These are phyloP conservation scores for Neosilurus hyrtlii DNA, from an alignment of 2,797 vertebrate genomes.

Conservation along the genomic window DNA sequence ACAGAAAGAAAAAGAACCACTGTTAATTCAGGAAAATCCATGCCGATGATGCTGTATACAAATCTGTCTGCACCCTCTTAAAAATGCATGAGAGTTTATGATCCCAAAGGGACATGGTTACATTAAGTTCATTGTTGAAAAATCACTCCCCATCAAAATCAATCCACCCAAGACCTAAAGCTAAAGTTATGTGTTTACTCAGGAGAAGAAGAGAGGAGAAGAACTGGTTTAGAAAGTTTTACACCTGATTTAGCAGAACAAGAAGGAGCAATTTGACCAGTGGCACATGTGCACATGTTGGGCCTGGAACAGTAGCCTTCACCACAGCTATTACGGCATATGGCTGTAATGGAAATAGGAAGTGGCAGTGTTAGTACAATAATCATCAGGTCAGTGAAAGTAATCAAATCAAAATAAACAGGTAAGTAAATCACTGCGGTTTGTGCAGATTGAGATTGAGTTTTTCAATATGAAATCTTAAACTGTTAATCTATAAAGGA, in stretches of 20 bases:
- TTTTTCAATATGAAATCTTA: neutral
- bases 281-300: slow-evolving; percentile 78
- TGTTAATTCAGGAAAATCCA: neutral
- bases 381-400: neutral
- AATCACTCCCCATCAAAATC: neutral
- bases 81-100: slow-evolving; percentile 10
- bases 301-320: slow-evolving; percentile 80
- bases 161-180: neutral
- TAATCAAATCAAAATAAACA: neutral
- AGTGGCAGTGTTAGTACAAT: slow-evolving; percentile 5
- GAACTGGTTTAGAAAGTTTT: slow-evolving; percentile 50
- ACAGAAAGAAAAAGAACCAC: slow-evolving; percentile 22
- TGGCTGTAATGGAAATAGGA: slow-evolving; percentile 60
- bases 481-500: neutral
- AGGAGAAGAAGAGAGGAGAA: slow-evolving; percentile 9
- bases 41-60: slow-evolving; percentile 10
- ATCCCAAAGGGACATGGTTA: neutral
- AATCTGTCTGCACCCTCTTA: slow-evolving; percentile 35
- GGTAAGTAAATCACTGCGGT: neutral
- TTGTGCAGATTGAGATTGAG: neutral
- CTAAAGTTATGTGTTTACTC: neutral
- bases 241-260: slow-evolving; percentile 69
- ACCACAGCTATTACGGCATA: slow-evolving; percentile 76
- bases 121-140: neutral
- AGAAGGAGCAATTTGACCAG: slow-evolving; percentile 72